A percentile compares a stretch with the other conserved stretches of the same genome.
phyloP scores from a whole-genome alignment of 2,888 invertebrate species.

The Patella depressa region DNA sequence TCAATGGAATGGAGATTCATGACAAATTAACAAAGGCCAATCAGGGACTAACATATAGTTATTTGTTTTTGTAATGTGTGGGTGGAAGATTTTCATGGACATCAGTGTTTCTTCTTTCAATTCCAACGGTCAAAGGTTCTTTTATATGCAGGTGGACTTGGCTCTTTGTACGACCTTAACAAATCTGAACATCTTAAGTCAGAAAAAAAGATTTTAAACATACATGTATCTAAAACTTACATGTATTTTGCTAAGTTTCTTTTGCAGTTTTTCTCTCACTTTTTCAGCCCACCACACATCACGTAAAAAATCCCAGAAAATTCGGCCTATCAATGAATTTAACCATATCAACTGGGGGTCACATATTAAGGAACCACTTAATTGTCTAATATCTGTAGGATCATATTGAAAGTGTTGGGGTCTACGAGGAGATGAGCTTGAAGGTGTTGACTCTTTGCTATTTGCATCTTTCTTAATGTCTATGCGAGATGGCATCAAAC shows the following conservation, averaged over 20 bases:
- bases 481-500: conserved; percentile 57
- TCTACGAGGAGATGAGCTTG: conserved; percentile 39
- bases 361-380: conserved; percentile 53
- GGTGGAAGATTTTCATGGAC: too few relatives aligned
- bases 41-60: too few relatives aligned
- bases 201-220: too few relatives aligned
- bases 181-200: too few relatives aligned
- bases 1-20: too few relatives aligned
- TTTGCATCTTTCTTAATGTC: conserved; percentile 20
- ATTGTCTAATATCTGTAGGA: conserved; percentile 9
- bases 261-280: conserved; percentile 85
- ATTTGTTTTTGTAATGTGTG: too few relatives aligned
- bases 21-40: too few relatives aligned
- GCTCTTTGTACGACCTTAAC: too few relatives aligned
- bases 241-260: conserved; percentile 88
- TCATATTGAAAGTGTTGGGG: conserved; percentile 7
- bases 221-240: conserved; percentile 71
- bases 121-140: too few relatives aligned
- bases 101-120: too few relatives aligned
- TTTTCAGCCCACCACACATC: conserved; percentile 80
- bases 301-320: conserved; percentile 86
- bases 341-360: conserved; percentile 72
- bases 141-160: background rate
- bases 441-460: conserved; percentile 19
- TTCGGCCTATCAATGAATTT: conserved; percentile 83